Percentiles rank a stretch among this genome's conserved stretches.
Conservation (phyloP, 2,888 invertebrate genomes). For the Linnaemya vulpina region DNA sequence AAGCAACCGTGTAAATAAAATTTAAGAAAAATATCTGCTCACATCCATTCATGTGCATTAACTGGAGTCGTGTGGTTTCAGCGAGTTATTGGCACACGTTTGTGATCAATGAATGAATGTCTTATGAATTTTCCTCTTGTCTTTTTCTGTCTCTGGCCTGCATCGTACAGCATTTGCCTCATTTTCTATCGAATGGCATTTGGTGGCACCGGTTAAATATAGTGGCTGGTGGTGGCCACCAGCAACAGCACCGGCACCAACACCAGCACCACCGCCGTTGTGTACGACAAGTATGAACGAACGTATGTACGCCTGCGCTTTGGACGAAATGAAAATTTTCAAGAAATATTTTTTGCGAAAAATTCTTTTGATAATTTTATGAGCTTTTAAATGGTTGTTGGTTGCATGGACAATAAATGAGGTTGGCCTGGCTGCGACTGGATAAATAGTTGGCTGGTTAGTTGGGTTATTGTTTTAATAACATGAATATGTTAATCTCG, state of each 20-base stretch:
- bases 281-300: constrained; percentile 59
- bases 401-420: constrained; percentile 50
- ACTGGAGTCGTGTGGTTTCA: constrained; percentile 68
- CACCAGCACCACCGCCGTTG: constrained; percentile 7
- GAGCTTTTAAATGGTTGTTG: constrained; percentile 69
- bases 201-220: not conserved
- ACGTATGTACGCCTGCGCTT: constrained; percentile 69
- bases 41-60: constrained; percentile 49
- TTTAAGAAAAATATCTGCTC: not conserved
- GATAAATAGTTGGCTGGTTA: constrained; percentile 44
- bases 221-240: constrained; percentile 64
- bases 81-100: constrained; percentile 71
- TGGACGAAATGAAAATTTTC: not conserved
- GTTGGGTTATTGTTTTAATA: constrained; percentile 62
- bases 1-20: constrained; percentile 30
- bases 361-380: constrained; percentile 72
- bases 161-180: constrained; percentile 46
- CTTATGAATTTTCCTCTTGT: constrained; percentile 52
- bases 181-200: constrained; percentile 26
- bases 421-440: constrained; percentile 39
- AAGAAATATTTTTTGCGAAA: constrained; percentile 62
- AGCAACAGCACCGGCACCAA: constrained; percentile 40
- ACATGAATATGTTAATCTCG: constrained; percentile 70
- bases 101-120: constrained; percentile 68
- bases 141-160: not conserved